Percentiles rank a stretch among this genome's conserved stretches.
phyloP scores from a whole-genome alignment of 2,888 invertebrate species.

The Pterostichus madidus region DNA sequence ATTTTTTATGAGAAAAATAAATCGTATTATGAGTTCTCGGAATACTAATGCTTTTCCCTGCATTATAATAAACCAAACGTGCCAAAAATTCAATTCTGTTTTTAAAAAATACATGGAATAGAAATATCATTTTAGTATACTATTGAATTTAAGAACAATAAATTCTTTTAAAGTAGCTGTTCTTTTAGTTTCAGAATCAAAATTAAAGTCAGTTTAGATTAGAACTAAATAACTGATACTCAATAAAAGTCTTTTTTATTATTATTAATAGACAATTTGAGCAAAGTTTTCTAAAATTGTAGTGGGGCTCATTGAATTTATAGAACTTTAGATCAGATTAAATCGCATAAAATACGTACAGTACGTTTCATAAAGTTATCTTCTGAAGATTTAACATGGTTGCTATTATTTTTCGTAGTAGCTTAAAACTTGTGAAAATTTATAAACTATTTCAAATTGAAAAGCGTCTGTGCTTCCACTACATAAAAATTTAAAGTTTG shows the following conservation, averaged over 20 bases:
- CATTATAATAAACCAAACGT: neutral
- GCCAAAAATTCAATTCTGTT: neutral
- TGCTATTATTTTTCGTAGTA: slow-evolving; percentile 17
- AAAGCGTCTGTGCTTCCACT: slow-evolving; percentile 2
- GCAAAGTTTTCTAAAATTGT: slow-evolving; percentile 37
- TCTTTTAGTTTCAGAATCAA: too few relatives aligned
- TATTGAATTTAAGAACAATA: too few relatives aligned
- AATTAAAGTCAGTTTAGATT: too few relatives aligned
- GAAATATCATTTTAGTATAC: too few relatives aligned
- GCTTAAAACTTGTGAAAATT: slow-evolving; percentile 4
- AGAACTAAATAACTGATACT: neutral
- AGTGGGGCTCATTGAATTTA: neutral
- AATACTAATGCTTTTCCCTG: slow-evolving; percentile 6
- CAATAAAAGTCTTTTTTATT: neutral
- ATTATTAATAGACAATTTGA: neutral
- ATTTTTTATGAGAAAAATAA: slow-evolving; percentile 7
- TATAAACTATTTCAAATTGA: slow-evolving; percentile 18
- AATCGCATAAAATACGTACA: slow-evolving; percentile 24
- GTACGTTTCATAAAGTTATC: slow-evolving; percentile 27
- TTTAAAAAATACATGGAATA: too few relatives aligned
- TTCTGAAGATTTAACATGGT: slow-evolving; percentile 22
- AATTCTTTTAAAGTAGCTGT: too few relatives aligned
- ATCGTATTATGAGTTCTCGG: neutral
- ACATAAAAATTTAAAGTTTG: slow-evolving; percentile 3
- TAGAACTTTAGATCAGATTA: slow-evolving; percentile 26